Evolutionary conservation across 2,797 vertebrate genomes (phyloP).

Genomic region (Rhinichthys osculus): DNA sequence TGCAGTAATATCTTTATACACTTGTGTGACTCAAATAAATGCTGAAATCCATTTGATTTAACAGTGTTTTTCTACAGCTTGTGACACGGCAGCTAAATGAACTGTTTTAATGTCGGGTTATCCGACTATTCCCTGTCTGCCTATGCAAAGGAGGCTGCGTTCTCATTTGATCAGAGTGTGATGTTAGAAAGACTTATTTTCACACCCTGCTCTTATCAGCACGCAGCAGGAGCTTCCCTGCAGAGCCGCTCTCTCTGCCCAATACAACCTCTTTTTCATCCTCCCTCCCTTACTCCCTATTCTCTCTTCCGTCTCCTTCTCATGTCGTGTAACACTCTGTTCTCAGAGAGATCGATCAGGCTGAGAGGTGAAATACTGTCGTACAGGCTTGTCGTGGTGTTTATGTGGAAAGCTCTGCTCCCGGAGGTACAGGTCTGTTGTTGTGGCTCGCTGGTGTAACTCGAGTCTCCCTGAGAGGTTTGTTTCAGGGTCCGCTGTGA

Average conservation of each 20-base stretch:
- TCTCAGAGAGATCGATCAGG: conserved; percentile 42
- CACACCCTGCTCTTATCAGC: conserved; percentile 79
- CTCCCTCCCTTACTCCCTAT: conserved; percentile 6
- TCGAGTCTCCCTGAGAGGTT: conserved; percentile 63
- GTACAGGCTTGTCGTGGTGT: background rate
- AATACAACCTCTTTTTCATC: conserved; percentile 59
- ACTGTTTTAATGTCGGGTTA: conserved; percentile 48
- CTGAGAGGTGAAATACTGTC: conserved; percentile 37
- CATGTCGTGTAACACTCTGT: conserved; percentile 21
- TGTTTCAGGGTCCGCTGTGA: conserved; percentile 43
- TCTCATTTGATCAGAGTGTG: conserved; percentile 68
- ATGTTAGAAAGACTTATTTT: conserved; percentile 69
- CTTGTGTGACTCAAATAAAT: background rate
- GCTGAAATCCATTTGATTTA: conserved; percentile 12
- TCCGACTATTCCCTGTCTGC: conserved; percentile 26
- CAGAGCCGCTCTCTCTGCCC: conserved; percentile 72
- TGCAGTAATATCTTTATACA: background rate
- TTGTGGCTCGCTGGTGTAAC: conserved; percentile 67
- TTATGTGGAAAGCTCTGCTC: conserved; percentile 18
- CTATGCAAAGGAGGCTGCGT: conserved; percentile 40
- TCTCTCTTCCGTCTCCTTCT: conserved; percentile 20
- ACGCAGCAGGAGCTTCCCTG: conserved; percentile 75
- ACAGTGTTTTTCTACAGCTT: conserved; percentile 14
- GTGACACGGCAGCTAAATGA: conserved; percentile 34
- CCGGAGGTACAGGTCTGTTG: conserved; percentile 54